Evolutionary conservation across 1,140 invertebrate species (phyloP).

Genomic region (Bombus polaris): DNA sequence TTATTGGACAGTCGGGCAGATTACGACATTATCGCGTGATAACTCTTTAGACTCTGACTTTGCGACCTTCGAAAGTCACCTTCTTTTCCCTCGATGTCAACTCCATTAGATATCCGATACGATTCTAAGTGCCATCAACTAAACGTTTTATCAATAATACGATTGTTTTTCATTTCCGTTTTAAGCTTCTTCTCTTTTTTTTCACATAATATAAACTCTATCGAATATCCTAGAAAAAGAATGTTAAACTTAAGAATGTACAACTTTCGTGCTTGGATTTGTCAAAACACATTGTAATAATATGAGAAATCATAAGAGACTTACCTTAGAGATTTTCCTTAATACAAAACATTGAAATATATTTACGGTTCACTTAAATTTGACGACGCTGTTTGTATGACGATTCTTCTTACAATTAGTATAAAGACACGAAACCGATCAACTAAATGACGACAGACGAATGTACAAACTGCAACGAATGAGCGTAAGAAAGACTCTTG

Average conservation of each 20-base stretch:
- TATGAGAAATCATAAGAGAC: neutral
- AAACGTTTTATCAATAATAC: slow-evolving; percentile 2
- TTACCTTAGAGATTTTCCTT: neutral
- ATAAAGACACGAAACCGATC: neutral
- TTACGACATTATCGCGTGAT: slow-evolving; percentile 37
- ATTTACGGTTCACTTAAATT: neutral
- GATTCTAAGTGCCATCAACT: slow-evolving; percentile 19
- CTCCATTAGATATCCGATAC: slow-evolving; percentile 26
- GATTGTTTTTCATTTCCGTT: neutral
- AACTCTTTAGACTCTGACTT: slow-evolving; percentile 44
- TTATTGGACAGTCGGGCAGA: slow-evolving; percentile 34
- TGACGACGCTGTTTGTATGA: too few species aligned
- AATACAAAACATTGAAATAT: neutral
- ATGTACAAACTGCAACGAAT: neutral
- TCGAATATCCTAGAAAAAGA: neutral
- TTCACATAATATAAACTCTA: too few species aligned
- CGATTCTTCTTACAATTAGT: neutral
- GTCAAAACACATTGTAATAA: too few species aligned
- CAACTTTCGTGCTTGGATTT: too few species aligned
- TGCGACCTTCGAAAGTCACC: slow-evolving; percentile 43
- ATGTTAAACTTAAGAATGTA: neutral
- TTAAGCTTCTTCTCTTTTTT: neutral
- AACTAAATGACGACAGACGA: neutral
- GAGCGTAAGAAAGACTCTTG: neutral
- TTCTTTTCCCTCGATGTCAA: slow-evolving; percentile 15